phyloP scores from a whole-genome alignment of 2,888 invertebrate species.

The Podotricha telesiphe region DNA sequence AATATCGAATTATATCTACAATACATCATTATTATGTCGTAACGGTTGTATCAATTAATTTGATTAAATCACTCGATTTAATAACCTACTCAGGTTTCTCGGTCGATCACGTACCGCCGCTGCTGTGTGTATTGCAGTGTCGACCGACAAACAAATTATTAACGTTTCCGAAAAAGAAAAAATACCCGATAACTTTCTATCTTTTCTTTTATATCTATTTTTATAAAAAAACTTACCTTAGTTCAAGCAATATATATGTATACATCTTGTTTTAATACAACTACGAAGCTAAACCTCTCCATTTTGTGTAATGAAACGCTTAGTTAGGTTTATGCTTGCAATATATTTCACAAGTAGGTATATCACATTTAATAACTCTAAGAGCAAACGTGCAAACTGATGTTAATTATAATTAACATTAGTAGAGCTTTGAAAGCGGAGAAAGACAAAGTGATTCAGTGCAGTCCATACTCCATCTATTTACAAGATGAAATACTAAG shows the following conservation, averaged over 20 bases:
- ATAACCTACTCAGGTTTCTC: too few relatives aligned
- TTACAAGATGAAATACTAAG: slow-evolving; percentile 6
- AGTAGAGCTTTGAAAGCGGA: slow-evolving; percentile 35
- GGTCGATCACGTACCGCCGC: slow-evolving; percentile 68
- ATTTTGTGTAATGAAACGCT: slow-evolving; percentile 57
- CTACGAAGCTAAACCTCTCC: slow-evolving; percentile 50
- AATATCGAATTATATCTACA: slow-evolving; percentile 79
- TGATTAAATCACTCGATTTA: slow-evolving; percentile 76
- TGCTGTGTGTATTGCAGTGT: slow-evolving; percentile 40
- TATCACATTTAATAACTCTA: slow-evolving; percentile 56
- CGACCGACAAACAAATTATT: slow-evolving; percentile 39
- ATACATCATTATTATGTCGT: slow-evolving; percentile 74
- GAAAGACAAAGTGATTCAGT: slow-evolving; percentile 26
- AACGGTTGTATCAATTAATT: slow-evolving; percentile 80
- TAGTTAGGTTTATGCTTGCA: slow-evolving; percentile 54
- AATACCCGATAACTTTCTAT: slow-evolving; percentile 33
- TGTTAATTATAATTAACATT: slow-evolving; percentile 68
- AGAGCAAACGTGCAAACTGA: slow-evolving; percentile 56
- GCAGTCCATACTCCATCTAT: background rate
- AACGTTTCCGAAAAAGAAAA: slow-evolving; percentile 42
- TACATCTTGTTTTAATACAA: slow-evolving; percentile 9
- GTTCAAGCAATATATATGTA: background rate
- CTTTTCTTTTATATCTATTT: slow-evolving; percentile 7
- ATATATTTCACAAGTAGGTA: slow-evolving; percentile 58
- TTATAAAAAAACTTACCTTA: slow-evolving; percentile 1